Conservation (phyloP, 2,888 invertebrate species). For the Agrochola litura region DNA sequence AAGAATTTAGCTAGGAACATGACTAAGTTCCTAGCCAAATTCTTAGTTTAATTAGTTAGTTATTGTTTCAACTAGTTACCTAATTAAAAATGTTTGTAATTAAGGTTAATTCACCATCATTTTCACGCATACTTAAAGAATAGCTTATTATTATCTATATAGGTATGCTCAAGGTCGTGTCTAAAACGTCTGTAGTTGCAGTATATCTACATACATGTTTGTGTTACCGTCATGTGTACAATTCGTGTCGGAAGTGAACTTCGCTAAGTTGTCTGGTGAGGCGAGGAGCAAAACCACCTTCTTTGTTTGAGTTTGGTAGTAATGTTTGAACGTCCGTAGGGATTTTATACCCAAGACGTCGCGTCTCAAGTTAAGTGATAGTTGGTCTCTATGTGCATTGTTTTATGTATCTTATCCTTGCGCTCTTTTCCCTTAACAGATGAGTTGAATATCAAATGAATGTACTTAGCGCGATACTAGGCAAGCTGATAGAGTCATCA, state of each 20-base stretch:
- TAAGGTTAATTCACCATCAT: conserved; percentile 29
- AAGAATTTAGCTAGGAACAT: too few species aligned
- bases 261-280: conserved; percentile 65
- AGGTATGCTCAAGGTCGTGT: conserved; percentile 46
- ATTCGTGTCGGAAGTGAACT: conserved; percentile 67
- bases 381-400: conserved; percentile 40
- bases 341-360: conserved; percentile 30
- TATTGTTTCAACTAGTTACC: not conserved
- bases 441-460: conserved; percentile 58
- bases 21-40: not conserved
- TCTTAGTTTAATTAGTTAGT: not conserved
- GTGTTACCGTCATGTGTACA: conserved; percentile 41
- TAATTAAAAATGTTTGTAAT: conserved; percentile 16
- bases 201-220: conserved; percentile 37
- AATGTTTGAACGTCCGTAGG: conserved; percentile 45
- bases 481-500: conserved; percentile 24
- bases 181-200: conserved; percentile 41
- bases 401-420: conserved; percentile 53
- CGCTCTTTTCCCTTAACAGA: conserved; percentile 56
- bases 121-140: conserved; percentile 32
- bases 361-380: conserved; percentile 13
- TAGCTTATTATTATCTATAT: conserved; percentile 41
- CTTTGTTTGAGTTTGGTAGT: conserved; percentile 57
- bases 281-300: conserved; percentile 59
- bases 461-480: conserved; percentile 21